A percentile compares a stretch with the other conserved stretches of the same genome.
Evolutionary conservation across 2,113 vertebrate species (phyloP).

Genomic region (Pteropus alecto): DNA sequence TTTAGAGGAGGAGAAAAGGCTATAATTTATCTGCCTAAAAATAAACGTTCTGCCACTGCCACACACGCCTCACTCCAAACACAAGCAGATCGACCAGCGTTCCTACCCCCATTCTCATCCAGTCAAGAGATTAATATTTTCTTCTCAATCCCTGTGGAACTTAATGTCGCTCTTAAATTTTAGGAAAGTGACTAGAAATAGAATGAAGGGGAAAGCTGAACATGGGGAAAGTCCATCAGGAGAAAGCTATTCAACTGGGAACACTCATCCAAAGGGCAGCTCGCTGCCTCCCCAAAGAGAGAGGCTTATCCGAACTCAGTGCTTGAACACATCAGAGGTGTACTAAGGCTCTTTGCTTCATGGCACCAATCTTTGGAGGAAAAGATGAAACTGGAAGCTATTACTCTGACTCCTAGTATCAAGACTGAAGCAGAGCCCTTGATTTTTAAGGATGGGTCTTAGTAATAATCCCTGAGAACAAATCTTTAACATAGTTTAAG

Average conservation of each 20-base stretch:
- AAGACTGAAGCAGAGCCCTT: neutral
- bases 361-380: neutral
- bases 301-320: neutral
- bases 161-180: slow-evolving; percentile 6
- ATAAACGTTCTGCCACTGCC: slow-evolving; percentile 1
- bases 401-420: neutral
- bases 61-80: neutral
- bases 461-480: slow-evolving; percentile 5
- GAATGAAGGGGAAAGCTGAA: neutral
- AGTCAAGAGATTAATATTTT: slow-evolving; percentile 32
- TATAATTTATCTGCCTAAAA: slow-evolving; percentile 34
- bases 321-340: neutral
- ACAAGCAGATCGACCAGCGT: neutral
- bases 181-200: slow-evolving; percentile 5
- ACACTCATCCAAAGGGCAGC: neutral
- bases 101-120: neutral
- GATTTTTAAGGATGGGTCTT: slow-evolving; percentile 9
- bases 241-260: neutral
- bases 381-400: neutral
- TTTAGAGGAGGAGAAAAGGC: slow-evolving; percentile 8
- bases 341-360: neutral
- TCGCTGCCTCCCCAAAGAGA: neutral
- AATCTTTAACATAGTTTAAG: slow-evolving; percentile 22
- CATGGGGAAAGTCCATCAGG: neutral
- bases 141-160: neutral